Evolutionary conservation across 2,888 invertebrate genomes (phyloP).

Genomic region (Pollenia amentaria): DNA sequence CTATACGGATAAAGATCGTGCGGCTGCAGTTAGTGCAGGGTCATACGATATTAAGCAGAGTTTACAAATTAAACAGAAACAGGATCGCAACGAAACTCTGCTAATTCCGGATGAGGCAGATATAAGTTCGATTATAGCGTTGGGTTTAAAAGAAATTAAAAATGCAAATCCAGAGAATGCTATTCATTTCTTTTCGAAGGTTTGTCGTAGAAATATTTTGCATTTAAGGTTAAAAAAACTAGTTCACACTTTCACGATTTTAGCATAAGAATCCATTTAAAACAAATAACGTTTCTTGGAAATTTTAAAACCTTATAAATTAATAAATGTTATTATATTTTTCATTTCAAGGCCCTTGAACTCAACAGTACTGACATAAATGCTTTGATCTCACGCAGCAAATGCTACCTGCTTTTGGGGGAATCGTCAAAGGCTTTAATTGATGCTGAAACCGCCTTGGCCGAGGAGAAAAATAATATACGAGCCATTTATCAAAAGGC

Average conservation of each 20-base stretch:
- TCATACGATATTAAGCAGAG: slow-evolving; percentile 95
- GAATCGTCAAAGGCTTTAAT: slow-evolving; percentile 91
- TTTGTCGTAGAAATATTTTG: slow-evolving; percentile 59
- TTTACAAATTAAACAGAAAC: slow-evolving; percentile 91
- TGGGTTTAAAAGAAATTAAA: slow-evolving; percentile 91
- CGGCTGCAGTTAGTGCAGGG: slow-evolving; percentile 92
- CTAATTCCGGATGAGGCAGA: slow-evolving; percentile 92
- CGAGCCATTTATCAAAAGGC: slow-evolving; percentile 95
- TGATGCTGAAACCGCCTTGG: slow-evolving; percentile 92
- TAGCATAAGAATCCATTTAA: too few species aligned
- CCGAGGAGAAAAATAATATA: slow-evolving; percentile 89
- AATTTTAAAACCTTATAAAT: not conserved
- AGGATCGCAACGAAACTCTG: slow-evolving; percentile 89
- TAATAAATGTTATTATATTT: not conserved
- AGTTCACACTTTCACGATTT: too few species aligned
- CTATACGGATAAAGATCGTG: slow-evolving; percentile 95
- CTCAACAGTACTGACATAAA: slow-evolving; percentile 93
- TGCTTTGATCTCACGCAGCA: slow-evolving; percentile 94
- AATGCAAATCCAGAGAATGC: slow-evolving; percentile 90
- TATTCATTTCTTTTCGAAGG: slow-evolving; percentile 92
- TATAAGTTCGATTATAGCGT: slow-evolving; percentile 90
- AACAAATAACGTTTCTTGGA: not conserved
- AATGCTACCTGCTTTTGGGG: slow-evolving; percentile 94
- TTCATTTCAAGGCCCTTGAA: slow-evolving; percentile 90
- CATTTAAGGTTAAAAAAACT: not conserved